phyloP scores from a whole-genome alignment of 2,113 vertebrate species.

The Pavo muticus region DNA sequence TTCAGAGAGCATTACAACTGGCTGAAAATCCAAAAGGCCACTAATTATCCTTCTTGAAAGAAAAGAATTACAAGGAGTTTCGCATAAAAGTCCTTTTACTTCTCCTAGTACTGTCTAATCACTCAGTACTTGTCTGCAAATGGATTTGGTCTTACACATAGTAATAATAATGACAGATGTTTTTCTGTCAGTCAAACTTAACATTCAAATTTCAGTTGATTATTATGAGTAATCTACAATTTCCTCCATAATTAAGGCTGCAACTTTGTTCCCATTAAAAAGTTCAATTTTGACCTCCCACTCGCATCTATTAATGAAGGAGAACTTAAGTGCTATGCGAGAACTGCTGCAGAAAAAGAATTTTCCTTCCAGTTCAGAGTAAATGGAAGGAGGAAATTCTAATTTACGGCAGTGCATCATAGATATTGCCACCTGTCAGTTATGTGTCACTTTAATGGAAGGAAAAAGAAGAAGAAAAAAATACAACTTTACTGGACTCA shows the following conservation, averaged over 20 bases:
- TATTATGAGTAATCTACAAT: constrained; percentile 50
- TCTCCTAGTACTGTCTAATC: constrained; percentile 53
- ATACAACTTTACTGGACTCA: background rate
- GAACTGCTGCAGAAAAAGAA: background rate
- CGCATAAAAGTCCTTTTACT: constrained; percentile 41
- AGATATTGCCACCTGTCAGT: background rate
- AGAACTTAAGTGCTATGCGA: background rate
- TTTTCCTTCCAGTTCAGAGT: background rate
- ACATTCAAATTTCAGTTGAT: constrained; percentile 52
- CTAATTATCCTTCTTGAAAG: constrained; percentile 51
- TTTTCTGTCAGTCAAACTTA: constrained; percentile 61
- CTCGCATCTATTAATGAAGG: constrained; percentile 27
- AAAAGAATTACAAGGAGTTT: constrained; percentile 38
- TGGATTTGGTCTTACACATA: constrained; percentile 53
- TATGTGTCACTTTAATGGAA: background rate
- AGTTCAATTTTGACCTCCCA: constrained; percentile 53
- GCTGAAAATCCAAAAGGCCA: constrained; percentile 22
- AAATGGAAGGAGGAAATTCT: background rate
- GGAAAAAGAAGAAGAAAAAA: background rate
- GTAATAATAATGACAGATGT: constrained; percentile 60
- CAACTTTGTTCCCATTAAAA: constrained; percentile 39
- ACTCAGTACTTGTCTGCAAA: constrained; percentile 64
- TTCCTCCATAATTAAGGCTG: constrained; percentile 50
- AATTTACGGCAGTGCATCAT: background rate
- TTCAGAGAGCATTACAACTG: constrained; percentile 27